These are phyloP conservation scores for Felis chaus DNA, from an alignment of 2,113 vertebrate species.

Conservation along the genomic window DNA sequence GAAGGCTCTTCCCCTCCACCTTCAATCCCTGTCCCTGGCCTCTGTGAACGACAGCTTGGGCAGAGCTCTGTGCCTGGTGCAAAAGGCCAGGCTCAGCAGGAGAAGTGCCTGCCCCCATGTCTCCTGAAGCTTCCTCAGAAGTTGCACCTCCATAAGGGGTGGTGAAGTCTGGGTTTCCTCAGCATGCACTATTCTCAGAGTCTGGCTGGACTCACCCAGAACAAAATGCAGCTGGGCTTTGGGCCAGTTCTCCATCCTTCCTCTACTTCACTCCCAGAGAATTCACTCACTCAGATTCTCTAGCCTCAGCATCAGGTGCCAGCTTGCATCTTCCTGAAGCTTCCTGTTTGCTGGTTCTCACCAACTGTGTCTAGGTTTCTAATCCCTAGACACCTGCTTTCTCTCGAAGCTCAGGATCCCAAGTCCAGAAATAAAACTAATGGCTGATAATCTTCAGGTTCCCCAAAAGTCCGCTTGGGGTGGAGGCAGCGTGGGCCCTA, in stretches of 20 bases:
- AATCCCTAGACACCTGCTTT: background rate
- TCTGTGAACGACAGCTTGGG: background rate
- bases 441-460: background rate
- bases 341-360: slow-evolving; percentile 8
- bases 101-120: background rate
- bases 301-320: background rate
- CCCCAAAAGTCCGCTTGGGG: background rate
- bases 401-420: background rate
- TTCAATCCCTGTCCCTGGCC: background rate
- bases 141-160: background rate
- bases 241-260: background rate
- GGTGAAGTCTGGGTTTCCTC: slow-evolving; percentile 4
- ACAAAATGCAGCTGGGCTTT: background rate
- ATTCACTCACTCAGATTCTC: background rate
- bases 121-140: background rate
- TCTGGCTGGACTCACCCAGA: background rate
- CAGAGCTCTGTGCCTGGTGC: background rate
- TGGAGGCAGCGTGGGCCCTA: background rate
- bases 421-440: background rate
- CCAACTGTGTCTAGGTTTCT: background rate
- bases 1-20: background rate
- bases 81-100: background rate
- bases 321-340: background rate
- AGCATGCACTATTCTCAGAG: background rate
- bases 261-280: background rate